Evolutionary conservation across 1,140 invertebrate species (phyloP).

Genomic region (Centruroides vittatus): DNA sequence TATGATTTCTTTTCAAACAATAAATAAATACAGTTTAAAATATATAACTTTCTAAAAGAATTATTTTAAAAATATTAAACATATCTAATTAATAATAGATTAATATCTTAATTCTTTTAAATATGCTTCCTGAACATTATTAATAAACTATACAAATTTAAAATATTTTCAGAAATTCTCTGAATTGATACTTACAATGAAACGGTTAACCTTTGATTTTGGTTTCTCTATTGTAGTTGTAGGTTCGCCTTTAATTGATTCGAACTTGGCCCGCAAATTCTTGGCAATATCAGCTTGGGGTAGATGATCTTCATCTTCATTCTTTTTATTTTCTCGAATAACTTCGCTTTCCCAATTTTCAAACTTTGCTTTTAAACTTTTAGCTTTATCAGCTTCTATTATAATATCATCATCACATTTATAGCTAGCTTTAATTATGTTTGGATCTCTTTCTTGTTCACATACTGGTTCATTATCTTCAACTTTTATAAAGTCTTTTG

Average conservation of each 20-base stretch:
- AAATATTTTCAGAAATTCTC: too few relatives aligned
- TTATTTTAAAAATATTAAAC: too few relatives aligned
- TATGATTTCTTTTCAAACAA: too few relatives aligned
- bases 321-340: conserved; percentile 8
- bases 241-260: conserved; percentile 46
- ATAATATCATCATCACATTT: conserved; percentile 42
- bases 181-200: conserved; percentile 52
- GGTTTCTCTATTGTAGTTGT: conserved; percentile 34
- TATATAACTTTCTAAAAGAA: too few relatives aligned
- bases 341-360: neutral
- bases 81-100: too few relatives aligned
- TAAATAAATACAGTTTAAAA: too few relatives aligned
- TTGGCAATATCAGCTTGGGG: conserved; percentile 56
- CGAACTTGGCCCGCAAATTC: conserved; percentile 60
- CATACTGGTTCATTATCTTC: conserved; percentile 18
- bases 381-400: conserved; percentile 53
- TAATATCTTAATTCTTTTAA: too few relatives aligned
- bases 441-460: conserved; percentile 21
- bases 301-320: conserved; percentile 33
- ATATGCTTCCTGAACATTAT: too few relatives aligned
- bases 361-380: conserved; percentile 59
- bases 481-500: conserved; percentile 49
- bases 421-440: conserved; percentile 20
- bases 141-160: too few relatives aligned
- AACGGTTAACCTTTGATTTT: conserved; percentile 61